A percentile compares a stretch with the other conserved stretches of the same genome.
Evolutionary conservation across 2,888 invertebrate genomes (phyloP).

Genomic region (Ecliptopera silaceata): DNA sequence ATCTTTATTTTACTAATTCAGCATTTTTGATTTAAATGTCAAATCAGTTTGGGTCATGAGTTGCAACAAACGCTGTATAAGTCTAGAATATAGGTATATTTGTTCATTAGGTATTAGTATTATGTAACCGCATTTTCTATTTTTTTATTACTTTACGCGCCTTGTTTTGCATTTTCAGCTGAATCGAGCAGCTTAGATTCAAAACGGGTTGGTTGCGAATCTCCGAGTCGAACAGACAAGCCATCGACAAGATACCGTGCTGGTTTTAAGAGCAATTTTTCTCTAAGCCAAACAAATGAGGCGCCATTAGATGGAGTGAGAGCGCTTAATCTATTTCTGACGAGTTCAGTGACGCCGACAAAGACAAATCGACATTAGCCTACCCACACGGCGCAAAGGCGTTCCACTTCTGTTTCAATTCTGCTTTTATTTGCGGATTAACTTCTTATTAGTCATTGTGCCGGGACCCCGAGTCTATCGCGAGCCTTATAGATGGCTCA

Average conservation of each 20-base stretch:
- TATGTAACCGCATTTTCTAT: no score
- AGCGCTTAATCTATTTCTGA: slow-evolving; percentile 84
- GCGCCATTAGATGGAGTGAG: slow-evolving; percentile 82
- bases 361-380: slow-evolving; percentile 82
- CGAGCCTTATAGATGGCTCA: slow-evolving; percentile 81
- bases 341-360: slow-evolving; percentile 84
- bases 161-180: not conserved
- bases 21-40: no score
- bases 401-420: slow-evolving; percentile 82
- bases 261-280: slow-evolving; percentile 80
- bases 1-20: no score
- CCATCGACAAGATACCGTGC: slow-evolving; percentile 77
- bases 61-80: no score
- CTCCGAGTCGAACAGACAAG: slow-evolving; percentile 73
- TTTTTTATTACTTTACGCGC: not conserved
- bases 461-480: slow-evolving; percentile 65
- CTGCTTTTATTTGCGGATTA: slow-evolving; percentile 83
- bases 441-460: slow-evolving; percentile 83
- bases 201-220: slow-evolving; percentile 38
- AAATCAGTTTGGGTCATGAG: no score
- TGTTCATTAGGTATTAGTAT: no score
- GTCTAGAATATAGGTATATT: no score
- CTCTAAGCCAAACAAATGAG: slow-evolving; percentile 83
- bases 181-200: not conserved
- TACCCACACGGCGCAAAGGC: slow-evolving; percentile 81